These are phyloP conservation scores for Thamnophis elegans DNA, from an alignment of 2,797 vertebrate species.

Conservation along the genomic window DNA sequence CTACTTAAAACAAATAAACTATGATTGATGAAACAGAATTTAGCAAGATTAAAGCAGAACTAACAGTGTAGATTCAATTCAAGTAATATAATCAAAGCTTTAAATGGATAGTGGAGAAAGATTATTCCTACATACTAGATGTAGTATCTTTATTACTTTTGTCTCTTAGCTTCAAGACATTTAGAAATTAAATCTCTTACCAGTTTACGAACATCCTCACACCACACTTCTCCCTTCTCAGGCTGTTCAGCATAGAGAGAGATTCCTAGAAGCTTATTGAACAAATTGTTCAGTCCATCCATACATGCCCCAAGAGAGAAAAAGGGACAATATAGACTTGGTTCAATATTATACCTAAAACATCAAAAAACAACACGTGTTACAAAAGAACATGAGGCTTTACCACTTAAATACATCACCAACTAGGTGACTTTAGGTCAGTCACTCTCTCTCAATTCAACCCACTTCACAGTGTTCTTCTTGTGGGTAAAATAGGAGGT, in stretches of 20 bases:
- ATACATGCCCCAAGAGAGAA: constrained; percentile 94
- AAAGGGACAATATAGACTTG: constrained; percentile 91
- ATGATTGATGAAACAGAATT: neutral
- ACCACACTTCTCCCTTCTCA: constrained; percentile 91
- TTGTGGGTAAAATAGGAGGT: neutral
- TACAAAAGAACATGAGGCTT: neutral
- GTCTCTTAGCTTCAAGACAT: neutral
- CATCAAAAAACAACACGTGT: constrained; percentile 2
- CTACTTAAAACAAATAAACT: neutral
- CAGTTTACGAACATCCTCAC: constrained; percentile 91
- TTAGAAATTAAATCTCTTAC: constrained; percentile 67
- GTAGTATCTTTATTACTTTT: neutral
- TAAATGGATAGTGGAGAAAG: neutral
- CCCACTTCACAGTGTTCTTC: neutral
- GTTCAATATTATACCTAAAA: constrained; percentile 92
- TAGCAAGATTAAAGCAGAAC: no score
- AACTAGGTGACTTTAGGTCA: neutral
- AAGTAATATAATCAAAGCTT: neutral
- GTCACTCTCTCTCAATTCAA: neutral
- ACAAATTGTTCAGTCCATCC: constrained; percentile 91
- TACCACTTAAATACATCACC: neutral
- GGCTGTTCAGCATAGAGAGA: constrained; percentile 86
- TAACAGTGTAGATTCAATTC: neutral
- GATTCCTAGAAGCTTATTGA: constrained; percentile 87
- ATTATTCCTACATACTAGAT: neutral